Evolutionary conservation across 2,888 invertebrate genomes (phyloP), one percentile per base, ranked within the genome.

Genomic region (Spisula solida): DNA sequence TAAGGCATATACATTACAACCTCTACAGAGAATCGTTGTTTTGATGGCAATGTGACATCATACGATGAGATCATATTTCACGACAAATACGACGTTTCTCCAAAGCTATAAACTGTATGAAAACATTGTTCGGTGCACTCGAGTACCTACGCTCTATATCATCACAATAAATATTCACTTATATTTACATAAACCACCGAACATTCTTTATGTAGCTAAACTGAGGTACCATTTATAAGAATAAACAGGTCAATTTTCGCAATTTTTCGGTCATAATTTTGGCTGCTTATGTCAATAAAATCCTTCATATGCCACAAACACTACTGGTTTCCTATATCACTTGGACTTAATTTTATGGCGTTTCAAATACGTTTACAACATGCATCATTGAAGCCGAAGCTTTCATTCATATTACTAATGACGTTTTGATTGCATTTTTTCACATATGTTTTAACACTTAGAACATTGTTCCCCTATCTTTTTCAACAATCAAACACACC

Each of bases 391-490:
- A 75, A 6, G 75, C 31, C 0, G 31, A 34, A 31, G 41, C 70
- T 75, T 75, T 75, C 70, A 83, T 85, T 56, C 18, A 18, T 47
- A 80, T 20, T 31, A 25, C 79, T 85, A 85, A 79, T 79, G 79
- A 79, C 51, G 34, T 48, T 56, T 79, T 79, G 56, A 79, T 79
- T 85, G 34, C 79, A 79, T 10, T 55, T 47, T 47, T 47, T 83
- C n/a, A 20, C 85, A 79, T 79, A 79, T 85, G 85, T 78, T 85
- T 85, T 41, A 78, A 85, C 85, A 85, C 75, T 85, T 79, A 85
- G 41, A 20, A 47, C 56, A 79, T 85, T 78, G 51, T 85, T 79
- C 79, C 1, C 55, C n/a, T 79, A 79, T 85, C 85, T 78, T 20
- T 56, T 48, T 56, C 79, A 79, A 85, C 78, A 79, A 85, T 79